phyloP scores from a whole-genome alignment of 2,113 vertebrate genomes.

The Cryptotis parvus region DNA sequence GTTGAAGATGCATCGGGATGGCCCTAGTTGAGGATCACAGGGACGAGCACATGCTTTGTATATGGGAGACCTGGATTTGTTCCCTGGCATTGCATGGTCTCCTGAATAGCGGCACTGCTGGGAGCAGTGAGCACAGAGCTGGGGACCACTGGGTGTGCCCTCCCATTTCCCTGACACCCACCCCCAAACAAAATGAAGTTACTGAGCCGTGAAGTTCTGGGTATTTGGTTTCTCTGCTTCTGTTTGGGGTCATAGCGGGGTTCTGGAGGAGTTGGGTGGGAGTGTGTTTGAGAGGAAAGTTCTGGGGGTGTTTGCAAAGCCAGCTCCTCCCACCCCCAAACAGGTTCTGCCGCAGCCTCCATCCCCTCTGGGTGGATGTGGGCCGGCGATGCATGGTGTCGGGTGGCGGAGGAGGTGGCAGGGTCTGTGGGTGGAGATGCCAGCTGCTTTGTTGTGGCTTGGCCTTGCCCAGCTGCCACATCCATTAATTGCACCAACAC shows the following conservation, averaged over 20 bases:
- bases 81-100: too few species aligned
- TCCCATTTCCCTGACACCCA: too few species aligned
- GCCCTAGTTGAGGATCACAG: too few species aligned
- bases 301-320: conserved; percentile 10
- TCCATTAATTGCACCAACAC: conserved; percentile 18
- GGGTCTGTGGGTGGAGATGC: neutral
- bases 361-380: neutral
- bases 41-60: too few species aligned
- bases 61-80: too few species aligned
- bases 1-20: too few species aligned
- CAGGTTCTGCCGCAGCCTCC: neutral
- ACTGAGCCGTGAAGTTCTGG: conserved; percentile 43
- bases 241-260: neutral
- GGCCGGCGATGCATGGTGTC: rapidly evolving
- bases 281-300: neutral
- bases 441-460: conserved; percentile 24
- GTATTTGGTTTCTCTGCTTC: conserved; percentile 20
- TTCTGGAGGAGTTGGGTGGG: conserved; percentile 16
- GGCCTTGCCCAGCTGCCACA: neutral
- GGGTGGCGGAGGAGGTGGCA: neutral
- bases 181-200: neutral
- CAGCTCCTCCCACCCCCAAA: neutral
- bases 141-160: too few species aligned
- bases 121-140: too few species aligned
- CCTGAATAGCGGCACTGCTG: too few species aligned